Percentiles rank a stretch among this genome's conserved stretches.
phyloP scores from a whole-genome alignment of 2,113 vertebrate genomes.

The Semnornis frantzii region DNA sequence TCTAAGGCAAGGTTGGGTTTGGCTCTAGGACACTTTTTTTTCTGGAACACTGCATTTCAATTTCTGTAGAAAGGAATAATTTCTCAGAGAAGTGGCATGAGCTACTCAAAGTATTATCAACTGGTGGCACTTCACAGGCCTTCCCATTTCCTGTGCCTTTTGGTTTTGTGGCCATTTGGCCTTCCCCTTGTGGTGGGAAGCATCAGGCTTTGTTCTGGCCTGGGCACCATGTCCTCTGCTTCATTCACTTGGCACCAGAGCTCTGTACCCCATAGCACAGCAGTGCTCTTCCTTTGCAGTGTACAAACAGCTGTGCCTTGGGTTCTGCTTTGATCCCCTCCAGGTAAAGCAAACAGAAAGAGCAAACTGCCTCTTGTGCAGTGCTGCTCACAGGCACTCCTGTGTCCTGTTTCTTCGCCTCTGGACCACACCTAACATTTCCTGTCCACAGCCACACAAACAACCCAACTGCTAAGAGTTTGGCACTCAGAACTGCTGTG shows the following conservation, averaged over 20 bases:
- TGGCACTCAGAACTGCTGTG: neutral
- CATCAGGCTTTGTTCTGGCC: neutral
- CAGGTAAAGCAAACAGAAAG: neutral
- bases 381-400: neutral
- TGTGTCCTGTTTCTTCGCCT: neutral
- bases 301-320: neutral
- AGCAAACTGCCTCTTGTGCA: neutral
- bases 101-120: neutral
- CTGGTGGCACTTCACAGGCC: neutral
- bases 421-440: neutral
- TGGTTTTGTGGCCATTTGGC: neutral
- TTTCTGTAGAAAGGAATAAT: neutral
- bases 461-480: neutral
- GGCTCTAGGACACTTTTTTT: neutral
- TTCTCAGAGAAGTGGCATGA: neutral
- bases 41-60: neutral
- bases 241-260: neutral
- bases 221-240: neutral
- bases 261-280: accelerated
- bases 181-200: neutral
- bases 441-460: neutral
- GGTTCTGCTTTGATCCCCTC: neutral
- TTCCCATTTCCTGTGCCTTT: neutral
- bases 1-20: neutral
- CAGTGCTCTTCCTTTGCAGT: neutral